These are phyloP conservation scores for Pachyramphus minor DNA, from an alignment of 2,113 vertebrate genomes.

Conservation along the genomic window DNA sequence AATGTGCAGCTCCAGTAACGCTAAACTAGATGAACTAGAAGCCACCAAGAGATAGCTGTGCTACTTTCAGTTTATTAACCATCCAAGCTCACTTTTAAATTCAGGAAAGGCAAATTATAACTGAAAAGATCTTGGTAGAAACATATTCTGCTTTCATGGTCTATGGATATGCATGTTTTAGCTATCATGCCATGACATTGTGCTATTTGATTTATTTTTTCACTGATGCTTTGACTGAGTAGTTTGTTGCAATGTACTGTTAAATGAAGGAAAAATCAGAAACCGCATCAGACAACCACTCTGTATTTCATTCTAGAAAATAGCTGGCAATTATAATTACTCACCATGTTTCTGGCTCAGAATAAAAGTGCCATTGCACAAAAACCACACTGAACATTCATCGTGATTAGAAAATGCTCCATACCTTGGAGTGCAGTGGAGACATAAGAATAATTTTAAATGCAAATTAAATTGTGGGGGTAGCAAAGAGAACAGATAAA, in stretches of 20 bases:
- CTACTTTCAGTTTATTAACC: background rate
- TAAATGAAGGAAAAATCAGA: conserved; percentile 51
- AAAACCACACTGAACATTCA: conserved; percentile 62
- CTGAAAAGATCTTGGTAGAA: background rate
- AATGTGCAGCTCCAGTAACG: background rate
- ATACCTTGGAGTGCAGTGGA: conserved; percentile 73
- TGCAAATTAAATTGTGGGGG: conserved; percentile 83
- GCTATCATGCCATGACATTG: conserved; percentile 7
- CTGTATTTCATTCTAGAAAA: conserved; percentile 66
- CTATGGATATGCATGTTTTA: background rate
- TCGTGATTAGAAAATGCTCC: conserved; percentile 74
- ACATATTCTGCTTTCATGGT: background rate
- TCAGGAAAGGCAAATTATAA: background rate
- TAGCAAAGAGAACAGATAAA: conserved; percentile 77
- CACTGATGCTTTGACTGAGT: conserved; percentile 41
- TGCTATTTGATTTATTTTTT: conserved; percentile 38
- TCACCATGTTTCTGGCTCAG: conserved; percentile 73
- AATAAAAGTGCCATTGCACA: conserved; percentile 71
- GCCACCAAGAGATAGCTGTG: background rate
- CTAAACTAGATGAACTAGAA: background rate
- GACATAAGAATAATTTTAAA: conserved; percentile 80
- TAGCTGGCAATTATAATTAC: conserved; percentile 72
- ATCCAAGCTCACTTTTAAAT: background rate
- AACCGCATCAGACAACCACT: conserved; percentile 30
- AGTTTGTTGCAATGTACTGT: conserved; percentile 35